Percentiles rank a stretch among this genome's conserved stretches.
Conservation (phyloP, 1,140 invertebrate species). For the Aplysia californica region DNA sequence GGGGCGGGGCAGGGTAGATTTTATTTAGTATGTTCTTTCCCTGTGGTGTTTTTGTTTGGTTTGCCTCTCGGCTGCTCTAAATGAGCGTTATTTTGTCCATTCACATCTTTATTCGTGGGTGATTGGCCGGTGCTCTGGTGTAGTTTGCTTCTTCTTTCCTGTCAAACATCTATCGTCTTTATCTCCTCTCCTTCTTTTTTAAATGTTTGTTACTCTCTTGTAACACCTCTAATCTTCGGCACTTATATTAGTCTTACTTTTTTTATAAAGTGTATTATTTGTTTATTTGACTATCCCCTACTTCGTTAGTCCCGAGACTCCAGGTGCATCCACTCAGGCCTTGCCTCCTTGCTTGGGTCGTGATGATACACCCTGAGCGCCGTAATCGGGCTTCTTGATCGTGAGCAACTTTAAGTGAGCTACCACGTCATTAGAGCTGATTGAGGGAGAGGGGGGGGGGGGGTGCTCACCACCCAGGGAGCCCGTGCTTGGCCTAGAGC, state of each 20-base stretch:
- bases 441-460: not conserved
- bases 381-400: not conserved
- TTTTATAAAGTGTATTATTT: not conserved
- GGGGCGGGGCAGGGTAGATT: not conserved
- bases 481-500: not conserved
- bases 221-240: too few relatives aligned
- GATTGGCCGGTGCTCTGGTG: too few relatives aligned
- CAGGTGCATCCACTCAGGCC: not conserved
- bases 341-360: not conserved
- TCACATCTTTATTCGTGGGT: too few relatives aligned
- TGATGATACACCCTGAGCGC: not conserved
- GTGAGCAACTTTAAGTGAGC: not conserved
- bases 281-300: not conserved
- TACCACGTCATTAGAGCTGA: not conserved
- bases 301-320: not conserved
- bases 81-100: too few relatives aligned
- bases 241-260: too few relatives aligned
- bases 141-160: too few relatives aligned
- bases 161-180: too few relatives aligned
- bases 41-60: not conserved
- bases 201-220: too few relatives aligned
- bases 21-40: not conserved
- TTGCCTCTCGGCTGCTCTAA: too few relatives aligned
- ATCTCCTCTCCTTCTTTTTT: too few relatives aligned
- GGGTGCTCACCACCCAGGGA: not conserved